Percentiles rank a stretch among this genome's conserved stretches.
Conservation (phyloP, 1,140 invertebrate species). For the Heliconius nattereri region DNA sequence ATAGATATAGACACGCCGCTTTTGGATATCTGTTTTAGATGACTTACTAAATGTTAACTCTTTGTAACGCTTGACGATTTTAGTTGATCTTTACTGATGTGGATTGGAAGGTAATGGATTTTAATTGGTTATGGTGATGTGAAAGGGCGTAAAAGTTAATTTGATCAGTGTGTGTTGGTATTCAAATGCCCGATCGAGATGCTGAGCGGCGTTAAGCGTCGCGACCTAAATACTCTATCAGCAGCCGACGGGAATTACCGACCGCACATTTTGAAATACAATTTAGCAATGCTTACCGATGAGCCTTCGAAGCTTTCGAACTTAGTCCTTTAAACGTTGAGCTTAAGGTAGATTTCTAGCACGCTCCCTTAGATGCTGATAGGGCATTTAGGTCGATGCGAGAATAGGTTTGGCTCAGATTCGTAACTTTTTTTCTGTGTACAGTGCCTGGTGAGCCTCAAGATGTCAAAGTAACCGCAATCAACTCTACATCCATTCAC, state of each 20-base stretch:
- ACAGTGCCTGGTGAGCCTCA: slow-evolving; percentile 97
- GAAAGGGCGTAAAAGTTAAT: slow-evolving; percentile 68
- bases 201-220: slow-evolving; percentile 69
- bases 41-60: slow-evolving; percentile 76
- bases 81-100: slow-evolving; percentile 74
- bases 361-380: slow-evolving; percentile 80
- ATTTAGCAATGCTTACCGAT: slow-evolving; percentile 55
- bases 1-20: slow-evolving; percentile 70
- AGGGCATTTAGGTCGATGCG: slow-evolving; percentile 74
- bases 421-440: slow-evolving; percentile 53
- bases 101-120: slow-evolving; percentile 80
- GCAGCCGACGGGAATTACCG: slow-evolving; percentile 72
- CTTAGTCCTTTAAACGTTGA: slow-evolving; percentile 57
- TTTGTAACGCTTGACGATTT: slow-evolving; percentile 76
- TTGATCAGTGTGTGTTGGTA: slow-evolving; percentile 79
- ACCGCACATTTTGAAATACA: slow-evolving; percentile 56
- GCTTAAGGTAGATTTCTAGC: slow-evolving; percentile 75
- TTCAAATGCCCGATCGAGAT: slow-evolving; percentile 81
- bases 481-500: slow-evolving; percentile 96
- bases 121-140: slow-evolving; percentile 76
- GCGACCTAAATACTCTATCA: slow-evolving; percentile 77
- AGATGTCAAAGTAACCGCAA: slow-evolving; percentile 90
- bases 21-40: slow-evolving; percentile 63
- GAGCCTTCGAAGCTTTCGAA: slow-evolving; percentile 64
- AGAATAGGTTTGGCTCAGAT: slow-evolving; percentile 44